phyloP scores from a whole-genome alignment of 1,140 invertebrate genomes.

The Ephestia elutella region DNA sequence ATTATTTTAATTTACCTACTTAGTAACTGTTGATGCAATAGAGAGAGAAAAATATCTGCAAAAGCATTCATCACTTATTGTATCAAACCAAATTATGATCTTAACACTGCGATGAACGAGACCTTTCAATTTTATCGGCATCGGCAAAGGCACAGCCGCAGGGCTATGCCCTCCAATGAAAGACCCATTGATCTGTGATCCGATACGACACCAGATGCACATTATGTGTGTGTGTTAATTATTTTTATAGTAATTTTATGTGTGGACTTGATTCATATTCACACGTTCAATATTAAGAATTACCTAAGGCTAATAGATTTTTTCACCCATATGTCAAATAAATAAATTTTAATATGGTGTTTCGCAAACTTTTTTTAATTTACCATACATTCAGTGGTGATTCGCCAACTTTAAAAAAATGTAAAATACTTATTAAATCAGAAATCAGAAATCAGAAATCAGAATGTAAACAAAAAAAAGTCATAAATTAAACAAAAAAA shows the following conservation, averaged over 20 bases:
- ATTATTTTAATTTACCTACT: no score
- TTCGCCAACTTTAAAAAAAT: no score
- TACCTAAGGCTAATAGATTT: no score
- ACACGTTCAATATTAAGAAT: not conserved
- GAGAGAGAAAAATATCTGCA: not conserved
- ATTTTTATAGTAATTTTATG: not conserved
- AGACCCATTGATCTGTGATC: not conserved
- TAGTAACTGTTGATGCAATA: no score
- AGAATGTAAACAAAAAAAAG: no score
- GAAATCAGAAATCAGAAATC: no score
- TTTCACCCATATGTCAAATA: no score
- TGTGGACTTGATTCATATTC: not conserved
- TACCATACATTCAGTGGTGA: no score
- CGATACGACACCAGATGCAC: not conserved
- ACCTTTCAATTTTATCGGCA: not conserved
- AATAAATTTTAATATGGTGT: no score
- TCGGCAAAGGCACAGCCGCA: not conserved
- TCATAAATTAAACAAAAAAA: no score
- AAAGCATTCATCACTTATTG: not conserved
- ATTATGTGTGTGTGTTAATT: not conserved
- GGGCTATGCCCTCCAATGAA: not conserved
- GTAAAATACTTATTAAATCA: no score
- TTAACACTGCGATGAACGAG: not conserved
- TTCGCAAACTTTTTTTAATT: no score
- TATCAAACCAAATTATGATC: not conserved